Base-by-base conservation (phyloP, 2,888 invertebrate genomes). In the Eurytoma californica region DNA sequence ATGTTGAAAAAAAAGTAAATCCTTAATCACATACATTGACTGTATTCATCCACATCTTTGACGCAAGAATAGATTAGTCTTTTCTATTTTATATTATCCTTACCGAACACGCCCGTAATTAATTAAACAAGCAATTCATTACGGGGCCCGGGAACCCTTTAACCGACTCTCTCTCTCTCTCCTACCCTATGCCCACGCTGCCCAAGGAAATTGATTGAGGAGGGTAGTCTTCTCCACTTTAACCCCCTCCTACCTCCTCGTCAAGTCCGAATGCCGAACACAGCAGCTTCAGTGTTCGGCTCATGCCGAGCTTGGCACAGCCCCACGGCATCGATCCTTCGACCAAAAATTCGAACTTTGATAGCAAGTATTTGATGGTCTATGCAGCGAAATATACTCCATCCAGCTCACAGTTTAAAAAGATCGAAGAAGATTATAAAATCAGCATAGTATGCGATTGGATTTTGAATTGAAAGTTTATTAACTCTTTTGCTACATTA, bases 111-210 rank as follows among this genome's bases (percentile, higher is more conserved):
- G 63, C 84, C 30, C 51, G 91, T 93, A 93, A 94, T 94, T 94
- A 94, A 94, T 94, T 94, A 94, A 93, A 93, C 93, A 93, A 93
- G 93, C 93, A 94, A 94, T 94, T 94, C 94, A 94, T 94, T 94
- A 94, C 92, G 91, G 88, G 81, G 73, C 86, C 86, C 84, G 86
- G 84, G 86, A 84, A 85, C 86, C 87, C 87, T 77, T 82, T 74
- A 70, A 67, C 67, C 77, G 49, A 68, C 69, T 61, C 69, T 47
- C 65, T 83, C 83, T 82, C 68, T 66, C 69, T 70, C 47, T 53
- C 61, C 18, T 63, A 39, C 60, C 39, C 63, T 47, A 60, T 75
- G 77, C 82, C 80, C 84, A 85, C 84, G 83, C 84, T 86, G 83
- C 39, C 63, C 76, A 86, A 87, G 89, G 87, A 88, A 90, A 89